Base-by-base conservation (phyloP, 2,888 invertebrate genomes). In the Sphaerolaimus hirsutus region DNA sequence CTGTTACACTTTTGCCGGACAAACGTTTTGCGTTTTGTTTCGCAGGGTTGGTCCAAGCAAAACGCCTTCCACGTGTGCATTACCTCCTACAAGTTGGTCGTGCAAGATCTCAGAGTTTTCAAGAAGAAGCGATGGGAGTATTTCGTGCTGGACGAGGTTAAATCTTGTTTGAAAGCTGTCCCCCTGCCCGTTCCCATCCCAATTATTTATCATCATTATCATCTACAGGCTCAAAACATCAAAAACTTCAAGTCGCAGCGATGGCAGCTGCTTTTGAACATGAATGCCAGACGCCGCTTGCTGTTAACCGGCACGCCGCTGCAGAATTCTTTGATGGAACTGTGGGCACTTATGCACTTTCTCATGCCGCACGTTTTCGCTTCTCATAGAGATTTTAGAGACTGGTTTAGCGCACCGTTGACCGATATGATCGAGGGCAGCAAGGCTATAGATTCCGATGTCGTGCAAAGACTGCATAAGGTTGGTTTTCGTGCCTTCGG, bases 171-270 rank as follows among this genome's bases (percentile, higher is more conserved):
- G 7, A 7, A 29, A 29, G 29, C 7, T 29, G 14, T 29, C 10
- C 29, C 7, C 7, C 7, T 10, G 14, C 7, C 14, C 14, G 29
- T 29, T 29, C 14, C 29, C 7, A 29, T 29, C 29, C 29, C 29
- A 29, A 29, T 10, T 29, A 10, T 29, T 29, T 10, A 29, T 10
- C 10, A 29, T 10, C 7, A 10, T 29, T 21, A 35, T 27, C 46
- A 43, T 10, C 46, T 48, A 29, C 53, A 91, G 69, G 93, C 93
- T 35, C 97, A 97, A 66, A 93, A 97, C 64, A 97, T 97, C 50
- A 99, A 97, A 69, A 97, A 97, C 69, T 97, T 93, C 66, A 93
- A 93, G 66, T 89, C 89, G 22, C 93, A 93, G 65, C 73, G 97
- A 51, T 97, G 97, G 97, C 93, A 93, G 68, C 74, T 87, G 61